Evolutionary conservation across 92 coral and sea anemone genomes (phyloP), one percentile per base, ranked within the genome.

Genomic region (Parazoanthus swiftii): DNA sequence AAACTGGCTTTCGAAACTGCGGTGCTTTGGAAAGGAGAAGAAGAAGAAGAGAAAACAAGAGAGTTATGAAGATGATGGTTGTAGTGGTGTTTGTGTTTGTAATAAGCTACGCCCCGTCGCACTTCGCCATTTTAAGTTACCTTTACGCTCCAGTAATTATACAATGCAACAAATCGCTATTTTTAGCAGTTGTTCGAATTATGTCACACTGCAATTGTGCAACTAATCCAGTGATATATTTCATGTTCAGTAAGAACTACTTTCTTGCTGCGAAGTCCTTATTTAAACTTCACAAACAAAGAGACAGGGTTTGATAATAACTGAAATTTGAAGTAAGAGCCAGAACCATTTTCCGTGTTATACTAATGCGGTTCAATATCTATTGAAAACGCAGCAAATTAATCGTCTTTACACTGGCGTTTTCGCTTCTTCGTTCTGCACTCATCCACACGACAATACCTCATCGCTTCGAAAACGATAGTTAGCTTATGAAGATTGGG

Each of bases 241-340:
- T 74, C n/a, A 74, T 74, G 38, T 36, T 74, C 25, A 74, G 44
- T 74, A 74, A 74, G 79, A 74, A 74, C 44, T 74, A 74, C 79
- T 42, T 74, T 46, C 46, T 36, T 37, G 79, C 43, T 74, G 79
- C 79, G 11, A 74, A 74, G 44, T 16, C 16, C 11, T 23, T 74
- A 42, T 36, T 74, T 6, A 74, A 74, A 37, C 15, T 72, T 10
- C 76, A 72, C 38, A 33, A 72, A 72, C 76, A 36, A 26, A 9
- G 39, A 72, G 42, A 29, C 25, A 63, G 25, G 21, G 6, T 1
- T 63, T 20, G 25, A 63, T 80, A 14, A 80, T 29, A 2, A 16
- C 0, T 23, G 39, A 42, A 21, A 18, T 88, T 37, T 15, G 8
- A 18, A 33, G 59, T 54, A 13, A 54, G 1, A 15, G 9, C 51